Conservation (phyloP, 1,140 invertebrate species). For the Polypedilum vanderplanki region DNA sequence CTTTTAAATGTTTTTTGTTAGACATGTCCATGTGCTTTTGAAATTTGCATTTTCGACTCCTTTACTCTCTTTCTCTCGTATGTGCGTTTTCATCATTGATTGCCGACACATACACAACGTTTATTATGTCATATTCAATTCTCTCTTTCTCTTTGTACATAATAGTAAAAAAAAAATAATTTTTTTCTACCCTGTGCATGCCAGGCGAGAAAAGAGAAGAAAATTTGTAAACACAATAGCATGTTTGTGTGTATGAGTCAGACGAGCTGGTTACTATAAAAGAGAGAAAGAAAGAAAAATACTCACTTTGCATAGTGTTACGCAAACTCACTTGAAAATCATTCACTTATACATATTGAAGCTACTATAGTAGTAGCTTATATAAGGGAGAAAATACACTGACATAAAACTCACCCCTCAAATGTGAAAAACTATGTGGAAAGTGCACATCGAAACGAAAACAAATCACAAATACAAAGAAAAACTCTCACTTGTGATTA, state of each 20-base stretch:
- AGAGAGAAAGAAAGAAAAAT: neutral
- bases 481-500: neutral
- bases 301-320: neutral
- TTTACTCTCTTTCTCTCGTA: neutral
- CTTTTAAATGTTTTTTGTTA: too few species aligned
- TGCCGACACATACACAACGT: neutral
- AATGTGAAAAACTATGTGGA: neutral
- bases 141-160: neutral
- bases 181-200: neutral
- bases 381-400: neutral
- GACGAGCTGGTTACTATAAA: neutral
- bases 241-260: neutral
- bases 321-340: slow-evolving; percentile 2
- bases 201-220: neutral
- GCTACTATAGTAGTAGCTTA: neutral
- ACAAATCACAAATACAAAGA: slow-evolving; percentile 21
- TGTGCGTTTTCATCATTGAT: neutral
- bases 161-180: slow-evolving; percentile 1
- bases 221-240: neutral
- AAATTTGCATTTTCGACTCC: neutral
- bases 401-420: neutral
- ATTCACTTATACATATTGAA: too few species aligned
- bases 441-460: slow-evolving; percentile 21
- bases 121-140: neutral
- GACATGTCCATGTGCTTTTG: neutral